Conservation (phyloP, 37 sponge, comb jelly and placozoan genomes). For the Ephydatia muelleri region DNA sequence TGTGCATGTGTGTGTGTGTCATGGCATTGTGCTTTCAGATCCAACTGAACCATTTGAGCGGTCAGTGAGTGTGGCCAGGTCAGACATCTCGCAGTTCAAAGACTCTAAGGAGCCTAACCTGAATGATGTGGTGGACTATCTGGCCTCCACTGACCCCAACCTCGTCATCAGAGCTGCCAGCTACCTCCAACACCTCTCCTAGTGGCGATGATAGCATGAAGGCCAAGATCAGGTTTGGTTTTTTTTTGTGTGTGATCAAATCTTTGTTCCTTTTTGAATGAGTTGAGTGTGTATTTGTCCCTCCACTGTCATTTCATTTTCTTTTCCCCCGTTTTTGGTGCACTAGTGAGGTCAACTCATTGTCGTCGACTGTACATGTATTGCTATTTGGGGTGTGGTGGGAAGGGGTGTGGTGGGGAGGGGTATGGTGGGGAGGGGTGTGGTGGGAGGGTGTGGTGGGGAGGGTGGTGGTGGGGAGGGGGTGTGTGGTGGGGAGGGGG, state of each 20-base stretch:
- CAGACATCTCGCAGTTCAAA: neutral
- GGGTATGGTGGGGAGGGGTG: too few species aligned
- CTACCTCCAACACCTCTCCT: conserved; percentile 90
- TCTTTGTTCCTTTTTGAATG: neutral
- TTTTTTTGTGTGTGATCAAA: neutral
- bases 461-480: too few species aligned
- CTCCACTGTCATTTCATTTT: too few species aligned
- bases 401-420: too few species aligned
- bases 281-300: too few species aligned
- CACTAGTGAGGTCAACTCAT: too few species aligned
- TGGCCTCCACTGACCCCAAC: conserved; percentile 55
- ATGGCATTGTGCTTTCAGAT: neutral
- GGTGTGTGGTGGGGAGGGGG: neutral
- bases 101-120: conserved; percentile 65
- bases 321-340: neutral
- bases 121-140: conserved; percentile 79
- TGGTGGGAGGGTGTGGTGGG: too few species aligned
- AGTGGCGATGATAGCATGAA: conserved; percentile 91
- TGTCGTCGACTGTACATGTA: too few species aligned
- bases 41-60: neutral
- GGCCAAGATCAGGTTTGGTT: conserved; percentile 76
- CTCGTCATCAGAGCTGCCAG: conserved; percentile 87
- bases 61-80: neutral
- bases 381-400: too few species aligned
- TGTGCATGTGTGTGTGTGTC: neutral